Base-by-base conservation (phyloP, 2,888 invertebrate genomes). In the Caenorhabditis drosophilae region DNA sequence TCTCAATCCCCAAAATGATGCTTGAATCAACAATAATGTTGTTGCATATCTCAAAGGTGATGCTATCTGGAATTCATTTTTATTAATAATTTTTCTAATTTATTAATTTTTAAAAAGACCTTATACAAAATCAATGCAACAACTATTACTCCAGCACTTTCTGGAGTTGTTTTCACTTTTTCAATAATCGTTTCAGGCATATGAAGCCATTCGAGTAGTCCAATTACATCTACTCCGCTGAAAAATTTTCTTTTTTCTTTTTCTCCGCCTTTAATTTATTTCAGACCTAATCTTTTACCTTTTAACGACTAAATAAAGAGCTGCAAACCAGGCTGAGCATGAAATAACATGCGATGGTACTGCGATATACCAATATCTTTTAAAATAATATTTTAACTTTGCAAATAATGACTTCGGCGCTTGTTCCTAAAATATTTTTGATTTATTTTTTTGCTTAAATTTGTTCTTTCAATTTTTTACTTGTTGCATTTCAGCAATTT, bases 91-190 rank as follows among this genome's bases (percentile, higher is more conserved):
- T 4, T 40, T 25, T 20, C 27, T 22, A 36, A 55, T 31, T 15
- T 47, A 31, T 4, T 34, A 34, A 26, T 18, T 34, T 23, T 35
- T 2, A 36, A 34, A 34, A 45, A 1, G 48, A 97, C 87, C 87
- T 98, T 98, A 85, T 96, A 98, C 77, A 95, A 87, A 40, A 93
- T 90, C 85, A 93, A 92, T 0, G 94, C 89, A 35, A 95, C 87
- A 9, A 96, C 96, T 83, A 92, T 86, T 84, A 92, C 90, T 12
- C 97, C 96, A 84, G 93, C 90, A 76, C 67, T 55, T 12, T 70
- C 68, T 2, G 83, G 80, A n/a, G 73, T 72, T 31, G 72, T 74
- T 25, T 69, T 56, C 9, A 96, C 85, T 54, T 91, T 90, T 52
- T 89, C 88, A 53, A 92, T 87, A 44, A 94, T 87, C 64, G 85